Evolutionary conservation across 2,888 invertebrate genomes (phyloP).

Genomic region (Macrosoma leucophasiata): DNA sequence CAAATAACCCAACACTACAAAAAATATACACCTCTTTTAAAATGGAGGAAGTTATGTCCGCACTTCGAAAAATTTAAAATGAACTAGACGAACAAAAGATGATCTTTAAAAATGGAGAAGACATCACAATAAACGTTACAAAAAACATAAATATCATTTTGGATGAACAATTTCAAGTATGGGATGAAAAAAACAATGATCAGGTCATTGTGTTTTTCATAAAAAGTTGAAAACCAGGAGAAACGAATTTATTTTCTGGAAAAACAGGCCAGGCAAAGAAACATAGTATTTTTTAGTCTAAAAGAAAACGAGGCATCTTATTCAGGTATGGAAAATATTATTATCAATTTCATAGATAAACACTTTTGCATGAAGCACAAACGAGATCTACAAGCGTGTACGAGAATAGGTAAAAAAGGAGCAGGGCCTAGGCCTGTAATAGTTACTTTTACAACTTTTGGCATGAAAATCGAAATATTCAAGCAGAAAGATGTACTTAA

Average conservation of each 20-base stretch:
- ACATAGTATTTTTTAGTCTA: conserved; percentile 17
- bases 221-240: conserved; percentile 18
- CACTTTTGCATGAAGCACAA: conserved; percentile 9
- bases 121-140: conserved; percentile 17
- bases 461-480: too few species aligned
- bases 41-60: too few species aligned
- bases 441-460: too few species aligned
- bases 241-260: conserved; percentile 12
- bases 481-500: too few species aligned
- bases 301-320: conserved; percentile 13
- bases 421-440: conserved; percentile 10
- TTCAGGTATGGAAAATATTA: conserved; percentile 3
- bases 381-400: too few species aligned
- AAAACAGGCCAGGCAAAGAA: conserved; percentile 10
- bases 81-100: conserved; percentile 6
- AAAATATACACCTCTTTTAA: too few species aligned
- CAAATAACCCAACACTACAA: too few species aligned
- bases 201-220: too few species aligned
- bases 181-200: conserved; percentile 17
- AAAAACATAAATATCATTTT: conserved; percentile 20
- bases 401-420: too few species aligned
- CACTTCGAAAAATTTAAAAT: too few species aligned
- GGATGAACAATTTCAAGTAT: conserved; percentile 17
- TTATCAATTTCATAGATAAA: conserved; percentile 7
- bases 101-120: conserved; percentile 6